Conservation (phyloP, 2,797 vertebrate genomes). For the Moxostoma hubbsi region DNA sequence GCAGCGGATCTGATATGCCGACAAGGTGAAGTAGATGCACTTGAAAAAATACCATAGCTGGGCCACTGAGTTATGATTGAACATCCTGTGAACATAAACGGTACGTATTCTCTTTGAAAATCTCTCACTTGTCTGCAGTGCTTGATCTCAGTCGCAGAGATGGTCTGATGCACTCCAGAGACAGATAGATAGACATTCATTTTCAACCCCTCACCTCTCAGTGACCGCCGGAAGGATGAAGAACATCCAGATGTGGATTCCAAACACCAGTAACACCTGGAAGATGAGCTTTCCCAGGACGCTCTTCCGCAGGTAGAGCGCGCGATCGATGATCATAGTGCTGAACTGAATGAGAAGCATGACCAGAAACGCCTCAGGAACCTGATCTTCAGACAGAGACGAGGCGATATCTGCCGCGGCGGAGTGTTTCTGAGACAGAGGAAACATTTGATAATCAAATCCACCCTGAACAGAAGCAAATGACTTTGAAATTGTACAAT, state of each 20-base stretch:
- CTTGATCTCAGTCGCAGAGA: too few species aligned
- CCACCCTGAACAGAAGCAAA: too few species aligned
- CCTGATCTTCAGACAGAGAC: constrained; percentile 91
- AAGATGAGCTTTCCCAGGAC: constrained; percentile 94
- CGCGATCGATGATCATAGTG: constrained; percentile 95
- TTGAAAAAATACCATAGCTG: constrained; percentile 98
- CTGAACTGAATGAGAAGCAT: constrained; percentile 97
- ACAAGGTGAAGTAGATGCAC: constrained; percentile 94
- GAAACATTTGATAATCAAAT: background rate
- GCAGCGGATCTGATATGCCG: constrained; percentile 95
- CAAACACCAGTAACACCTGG: constrained; percentile 90
- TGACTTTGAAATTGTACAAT: too few species aligned
- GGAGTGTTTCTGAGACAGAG: constrained; percentile 84
- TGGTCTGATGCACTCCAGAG: too few species aligned
- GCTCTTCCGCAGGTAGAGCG: constrained; percentile 92
- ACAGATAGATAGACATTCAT: too few species aligned
- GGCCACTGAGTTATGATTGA: constrained; percentile 90
- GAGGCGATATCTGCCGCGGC: constrained; percentile 91
- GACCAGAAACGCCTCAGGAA: constrained; percentile 92
- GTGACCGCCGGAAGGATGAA: constrained; percentile 92
- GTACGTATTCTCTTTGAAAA: too few species aligned
- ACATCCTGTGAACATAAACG: constrained; percentile 80
- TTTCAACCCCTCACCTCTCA: constrained; percentile 76
- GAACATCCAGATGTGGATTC: constrained; percentile 97
- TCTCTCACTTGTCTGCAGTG: too few species aligned